Evolutionary conservation across 2,113 vertebrate species (phyloP).

Genomic region (Felis catus): DNA sequence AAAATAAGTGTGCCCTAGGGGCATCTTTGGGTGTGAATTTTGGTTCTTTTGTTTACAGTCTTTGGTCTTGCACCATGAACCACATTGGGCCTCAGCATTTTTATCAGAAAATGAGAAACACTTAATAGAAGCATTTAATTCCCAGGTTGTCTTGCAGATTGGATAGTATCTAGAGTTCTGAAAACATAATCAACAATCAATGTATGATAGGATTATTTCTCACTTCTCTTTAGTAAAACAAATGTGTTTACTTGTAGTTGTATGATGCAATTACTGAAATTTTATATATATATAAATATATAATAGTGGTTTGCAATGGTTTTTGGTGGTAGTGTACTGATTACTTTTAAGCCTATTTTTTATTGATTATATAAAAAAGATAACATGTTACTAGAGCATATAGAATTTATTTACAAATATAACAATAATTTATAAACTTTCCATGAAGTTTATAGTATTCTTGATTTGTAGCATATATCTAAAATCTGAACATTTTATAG

Average conservation of each 20-base stretch:
- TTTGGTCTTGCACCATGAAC: background rate
- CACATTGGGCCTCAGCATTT: background rate
- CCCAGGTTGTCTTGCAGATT: background rate
- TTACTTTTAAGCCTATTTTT: background rate
- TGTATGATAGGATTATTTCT: background rate
- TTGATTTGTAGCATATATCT: background rate
- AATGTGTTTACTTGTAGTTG: background rate
- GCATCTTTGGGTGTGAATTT: background rate
- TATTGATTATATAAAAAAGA: background rate
- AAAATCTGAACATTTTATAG: conserved; percentile 20
- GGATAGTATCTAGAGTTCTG: background rate
- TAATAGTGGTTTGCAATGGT: background rate
- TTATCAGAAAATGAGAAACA: background rate
- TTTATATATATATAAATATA: background rate
- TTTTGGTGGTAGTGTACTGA: background rate
- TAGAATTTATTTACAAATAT: background rate
- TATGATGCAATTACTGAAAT: background rate
- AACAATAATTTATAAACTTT: background rate
- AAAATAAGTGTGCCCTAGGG: background rate
- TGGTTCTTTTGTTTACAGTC: background rate
- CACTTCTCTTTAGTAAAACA: background rate
- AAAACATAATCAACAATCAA: background rate
- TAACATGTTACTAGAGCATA: background rate
- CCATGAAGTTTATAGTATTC: background rate
- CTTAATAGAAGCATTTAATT: background rate